Evolutionary conservation across 2,797 vertebrate species (phyloP).

Genomic region (Xyrichtys novacula): DNA sequence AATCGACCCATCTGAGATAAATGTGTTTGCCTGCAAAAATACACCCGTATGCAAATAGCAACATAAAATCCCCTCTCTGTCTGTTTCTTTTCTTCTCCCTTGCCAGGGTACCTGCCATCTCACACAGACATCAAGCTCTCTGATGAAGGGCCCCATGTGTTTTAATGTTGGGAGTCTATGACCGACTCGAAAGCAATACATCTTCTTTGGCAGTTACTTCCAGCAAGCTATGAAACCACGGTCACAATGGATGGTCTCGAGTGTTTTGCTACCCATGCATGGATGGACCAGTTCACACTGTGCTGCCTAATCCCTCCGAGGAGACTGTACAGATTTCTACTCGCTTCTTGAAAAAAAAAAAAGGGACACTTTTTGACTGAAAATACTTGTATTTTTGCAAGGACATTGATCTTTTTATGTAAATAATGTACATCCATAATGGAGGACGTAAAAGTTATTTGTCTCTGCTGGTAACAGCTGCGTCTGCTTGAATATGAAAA

Average conservation of each 20-base stretch:
- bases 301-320: conserved; percentile 82
- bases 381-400: conserved; percentile 85
- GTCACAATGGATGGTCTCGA: conserved; percentile 84
- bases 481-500: conserved; percentile 59
- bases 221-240: conserved; percentile 81
- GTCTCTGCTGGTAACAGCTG: conserved; percentile 73
- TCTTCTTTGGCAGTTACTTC: conserved; percentile 86
- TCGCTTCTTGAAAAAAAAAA: conserved; percentile 68
- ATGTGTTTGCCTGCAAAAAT: conserved; percentile 76
- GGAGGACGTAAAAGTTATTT: conserved; percentile 71
- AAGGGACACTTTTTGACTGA: conserved; percentile 80
- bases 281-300: conserved; percentile 83
- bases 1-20: conserved; percentile 75
- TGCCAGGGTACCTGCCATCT: conserved; percentile 84
- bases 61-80: conserved; percentile 74
- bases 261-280: conserved; percentile 85
- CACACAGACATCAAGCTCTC: conserved; percentile 84
- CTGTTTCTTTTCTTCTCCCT: conserved; percentile 70
- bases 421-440: conserved; percentile 81
- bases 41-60: conserved; percentile 75
- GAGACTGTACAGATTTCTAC: conserved; percentile 86
- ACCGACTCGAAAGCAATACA: conserved; percentile 84
- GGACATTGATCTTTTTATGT: conserved; percentile 83
- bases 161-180: conserved; percentile 84
- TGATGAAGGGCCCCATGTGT: conserved; percentile 85